Conservation (phyloP, 2,888 invertebrate species). For the Brassicogethes aeneus region DNA sequence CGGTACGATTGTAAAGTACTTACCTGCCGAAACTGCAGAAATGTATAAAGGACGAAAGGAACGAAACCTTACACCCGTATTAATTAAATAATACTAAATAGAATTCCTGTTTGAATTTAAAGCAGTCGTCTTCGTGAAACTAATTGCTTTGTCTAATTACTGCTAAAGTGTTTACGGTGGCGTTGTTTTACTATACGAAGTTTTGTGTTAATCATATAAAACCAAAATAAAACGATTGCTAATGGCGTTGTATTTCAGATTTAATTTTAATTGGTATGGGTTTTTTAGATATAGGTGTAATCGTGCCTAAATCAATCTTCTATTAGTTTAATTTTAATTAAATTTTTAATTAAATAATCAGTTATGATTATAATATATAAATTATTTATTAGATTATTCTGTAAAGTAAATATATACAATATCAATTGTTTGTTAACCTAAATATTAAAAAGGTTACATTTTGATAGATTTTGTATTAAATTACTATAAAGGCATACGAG, state of each 20-base stretch:
- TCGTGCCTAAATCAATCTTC: no score
- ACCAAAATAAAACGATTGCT: background rate
- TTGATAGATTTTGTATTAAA: no score
- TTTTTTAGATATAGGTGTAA: background rate
- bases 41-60: background rate
- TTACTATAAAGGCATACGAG: no score
- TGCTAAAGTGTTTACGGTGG: conserved; percentile 2
- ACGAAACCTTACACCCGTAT: conserved; percentile 2
- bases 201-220: conserved; percentile 1
- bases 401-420: no score
- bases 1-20: no score
- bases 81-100: conserved; percentile 3
- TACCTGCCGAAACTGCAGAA: no score
- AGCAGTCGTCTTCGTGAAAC: background rate
- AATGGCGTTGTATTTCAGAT: background rate
- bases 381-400: no score
- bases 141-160: conserved; percentile 3
- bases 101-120: conserved; percentile 2
- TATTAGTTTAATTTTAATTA: no score
- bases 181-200: conserved; percentile 1
- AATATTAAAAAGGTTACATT: no score
- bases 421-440: no score
- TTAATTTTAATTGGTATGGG: background rate
- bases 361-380: no score
- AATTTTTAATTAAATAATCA: no score